Conservation (phyloP, 2,888 invertebrate genomes). For the Amblyjoppa fuscipennis region DNA sequence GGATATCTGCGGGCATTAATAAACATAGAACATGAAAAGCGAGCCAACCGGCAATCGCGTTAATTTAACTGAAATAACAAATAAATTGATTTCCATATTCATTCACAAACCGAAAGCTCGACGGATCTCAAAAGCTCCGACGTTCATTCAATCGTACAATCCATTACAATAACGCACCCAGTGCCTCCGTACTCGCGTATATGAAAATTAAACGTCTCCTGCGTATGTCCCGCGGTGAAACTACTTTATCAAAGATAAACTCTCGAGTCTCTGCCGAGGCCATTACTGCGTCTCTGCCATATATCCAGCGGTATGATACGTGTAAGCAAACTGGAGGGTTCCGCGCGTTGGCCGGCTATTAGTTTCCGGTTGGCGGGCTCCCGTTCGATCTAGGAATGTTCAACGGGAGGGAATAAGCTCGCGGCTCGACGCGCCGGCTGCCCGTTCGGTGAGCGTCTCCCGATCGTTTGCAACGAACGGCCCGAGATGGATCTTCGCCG, state of each 20-base stretch:
- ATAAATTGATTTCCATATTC: slow-evolving; percentile 1
- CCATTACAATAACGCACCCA: slow-evolving; percentile 29
- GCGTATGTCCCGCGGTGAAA: slow-evolving; percentile 44
- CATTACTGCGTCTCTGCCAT: slow-evolving; percentile 22
- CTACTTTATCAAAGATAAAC: slow-evolving; percentile 63
- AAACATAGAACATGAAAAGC: slow-evolving; percentile 26
- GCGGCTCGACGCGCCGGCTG: slow-evolving; percentile 42
- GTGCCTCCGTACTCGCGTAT: not conserved
- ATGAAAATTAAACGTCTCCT: slow-evolving; percentile 13
- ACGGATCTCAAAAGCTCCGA: not conserved
- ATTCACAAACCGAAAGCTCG: not conserved
- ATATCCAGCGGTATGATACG: slow-evolving; percentile 27
- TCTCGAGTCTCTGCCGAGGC: slow-evolving; percentile 19
- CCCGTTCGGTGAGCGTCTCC: slow-evolving; percentile 54
- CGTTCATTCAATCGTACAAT: slow-evolving; percentile 22
- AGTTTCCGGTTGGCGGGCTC: slow-evolving; percentile 72
- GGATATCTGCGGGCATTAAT: slow-evolving; percentile 39
- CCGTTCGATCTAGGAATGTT: slow-evolving; percentile 78
- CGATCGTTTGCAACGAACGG: slow-evolving; percentile 63
- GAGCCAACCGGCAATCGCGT: not conserved
- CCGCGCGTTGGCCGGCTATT: slow-evolving; percentile 66
- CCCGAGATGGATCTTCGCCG: slow-evolving; percentile 77
- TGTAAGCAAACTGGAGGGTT: slow-evolving; percentile 46
- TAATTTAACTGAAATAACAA: not conserved
- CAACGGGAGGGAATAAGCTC: slow-evolving; percentile 66